Evolutionary conservation across 2,888 invertebrate species (phyloP).

Genomic region (Agrenia bidenticulata): DNA sequence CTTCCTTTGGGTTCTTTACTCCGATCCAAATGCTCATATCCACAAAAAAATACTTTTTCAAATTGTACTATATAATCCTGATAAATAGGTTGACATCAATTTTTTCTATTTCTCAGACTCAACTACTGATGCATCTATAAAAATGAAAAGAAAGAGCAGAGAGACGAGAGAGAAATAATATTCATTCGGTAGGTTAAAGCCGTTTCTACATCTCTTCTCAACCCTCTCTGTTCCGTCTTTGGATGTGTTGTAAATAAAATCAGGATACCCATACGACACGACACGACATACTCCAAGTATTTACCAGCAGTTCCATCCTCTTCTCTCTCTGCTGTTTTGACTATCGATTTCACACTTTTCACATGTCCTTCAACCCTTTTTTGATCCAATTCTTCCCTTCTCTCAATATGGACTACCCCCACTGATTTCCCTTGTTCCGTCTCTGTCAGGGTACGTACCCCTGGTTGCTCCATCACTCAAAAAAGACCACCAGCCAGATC

Average conservation of each 20-base stretch:
- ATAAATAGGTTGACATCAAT: constrained; percentile 54
- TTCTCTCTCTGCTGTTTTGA: constrained; percentile 39
- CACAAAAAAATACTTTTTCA: constrained; percentile 22
- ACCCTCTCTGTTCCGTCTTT: too few relatives aligned
- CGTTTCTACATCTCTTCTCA: background rate
- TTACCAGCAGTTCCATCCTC: background rate
- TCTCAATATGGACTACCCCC: constrained; percentile 17
- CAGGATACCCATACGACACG: constrained; percentile 5
- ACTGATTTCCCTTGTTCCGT: constrained; percentile 23
- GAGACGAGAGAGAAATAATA: constrained; percentile 14
- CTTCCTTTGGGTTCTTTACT: constrained; percentile 1
- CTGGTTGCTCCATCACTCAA: constrained; percentile 19
- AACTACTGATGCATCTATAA: constrained; percentile 27
- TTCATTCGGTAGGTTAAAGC: constrained; percentile 16
- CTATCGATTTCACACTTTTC: constrained; percentile 51
- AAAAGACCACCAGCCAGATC: constrained; percentile 8
- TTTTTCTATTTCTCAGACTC: constrained; percentile 46
- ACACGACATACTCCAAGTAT: background rate
- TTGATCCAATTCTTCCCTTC: constrained; percentile 22
- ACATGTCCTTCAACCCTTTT: constrained; percentile 30
- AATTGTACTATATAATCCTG: constrained; percentile 52
- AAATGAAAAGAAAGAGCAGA: constrained; percentile 26
- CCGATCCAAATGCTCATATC: constrained; percentile 4
- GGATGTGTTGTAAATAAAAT: constrained; percentile 11
- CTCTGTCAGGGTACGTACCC: constrained; percentile 11